Evolutionary conservation across 1,140 invertebrate genomes (phyloP), one percentile per base, ranked within the genome.

Genomic region (Leptopilina boulardi): DNA sequence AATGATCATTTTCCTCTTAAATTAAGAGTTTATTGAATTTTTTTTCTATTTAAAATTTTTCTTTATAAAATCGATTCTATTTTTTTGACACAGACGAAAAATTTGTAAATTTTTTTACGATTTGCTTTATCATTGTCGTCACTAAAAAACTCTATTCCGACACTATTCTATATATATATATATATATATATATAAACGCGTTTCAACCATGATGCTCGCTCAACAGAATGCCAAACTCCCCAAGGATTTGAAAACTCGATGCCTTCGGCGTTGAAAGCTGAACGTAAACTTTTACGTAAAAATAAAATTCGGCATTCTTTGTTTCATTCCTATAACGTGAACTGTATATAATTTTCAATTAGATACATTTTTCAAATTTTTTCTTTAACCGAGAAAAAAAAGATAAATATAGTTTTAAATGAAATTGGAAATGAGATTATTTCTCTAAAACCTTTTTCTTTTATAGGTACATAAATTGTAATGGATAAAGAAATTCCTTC

Each of bases 231-330:
- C 54, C 9, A 59, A 59, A 21, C 21, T 59, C 54, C 13, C 54
- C 54, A 23, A 59, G 54, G 54, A 23, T 59, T 59, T 23, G 21
- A 59, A n/a, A 59, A 59, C 54, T 8, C 54, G 18, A 10, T 23
- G 54, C 21, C 10, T 18, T 8, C n/a, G 47, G 47, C 47, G 47
- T 51, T 51, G 47, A 51, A 51, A 51, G 5, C 47, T 5, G 15
- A 51, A n/a, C n/a, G 47, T 4, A 51, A 51, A 51, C 47, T 51
- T 51, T 51, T 3, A 18, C 47, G n/a, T 51, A 3, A 8, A 51
- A 38, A 51, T 51, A 18, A 51, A 51, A 51, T 51, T 51, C 47
- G 47, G 47, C 47, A 51, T 51, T 51, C 47, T 51, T 51, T 18
- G n/a, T 18, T 18, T 51, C 15, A 51, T 51, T 51, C n/a, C n/a